phyloP scores from a whole-genome alignment of 2,113 vertebrate genomes.

The Rhagologus leucostigma region DNA sequence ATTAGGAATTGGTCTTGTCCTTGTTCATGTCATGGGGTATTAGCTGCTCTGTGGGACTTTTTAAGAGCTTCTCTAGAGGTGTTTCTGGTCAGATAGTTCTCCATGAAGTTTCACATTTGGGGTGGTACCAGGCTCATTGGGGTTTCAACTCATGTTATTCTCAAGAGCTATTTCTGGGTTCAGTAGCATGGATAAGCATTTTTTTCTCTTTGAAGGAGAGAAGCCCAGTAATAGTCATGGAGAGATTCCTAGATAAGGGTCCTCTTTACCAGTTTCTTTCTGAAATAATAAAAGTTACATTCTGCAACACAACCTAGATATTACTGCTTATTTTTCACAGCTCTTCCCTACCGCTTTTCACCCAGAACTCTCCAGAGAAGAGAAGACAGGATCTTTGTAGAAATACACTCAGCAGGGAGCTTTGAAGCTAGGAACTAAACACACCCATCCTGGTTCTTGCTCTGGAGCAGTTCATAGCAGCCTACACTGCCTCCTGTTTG shows the following conservation, averaged over 20 bases:
- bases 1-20: background rate
- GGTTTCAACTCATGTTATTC: background rate
- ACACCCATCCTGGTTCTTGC: background rate
- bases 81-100: background rate
- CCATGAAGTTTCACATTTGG: background rate
- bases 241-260: background rate
- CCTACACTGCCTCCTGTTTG: conserved; percentile 52
- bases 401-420: background rate
- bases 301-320: background rate
- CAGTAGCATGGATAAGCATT: background rate
- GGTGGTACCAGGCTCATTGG: background rate
- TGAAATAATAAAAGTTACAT: background rate
- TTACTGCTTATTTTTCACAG: background rate
- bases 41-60: background rate
- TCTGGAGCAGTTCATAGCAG: background rate
- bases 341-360: background rate
- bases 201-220: background rate
- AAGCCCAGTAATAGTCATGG: background rate
- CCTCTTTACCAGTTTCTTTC: background rate
- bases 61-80: background rate
- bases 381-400: background rate
- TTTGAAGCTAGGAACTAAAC: background rate
- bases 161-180: background rate
- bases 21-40: background rate
- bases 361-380: background rate